Evolutionary conservation across 2,797 vertebrate genomes (phyloP).

Genomic region (Anomalospiza imberbis): DNA sequence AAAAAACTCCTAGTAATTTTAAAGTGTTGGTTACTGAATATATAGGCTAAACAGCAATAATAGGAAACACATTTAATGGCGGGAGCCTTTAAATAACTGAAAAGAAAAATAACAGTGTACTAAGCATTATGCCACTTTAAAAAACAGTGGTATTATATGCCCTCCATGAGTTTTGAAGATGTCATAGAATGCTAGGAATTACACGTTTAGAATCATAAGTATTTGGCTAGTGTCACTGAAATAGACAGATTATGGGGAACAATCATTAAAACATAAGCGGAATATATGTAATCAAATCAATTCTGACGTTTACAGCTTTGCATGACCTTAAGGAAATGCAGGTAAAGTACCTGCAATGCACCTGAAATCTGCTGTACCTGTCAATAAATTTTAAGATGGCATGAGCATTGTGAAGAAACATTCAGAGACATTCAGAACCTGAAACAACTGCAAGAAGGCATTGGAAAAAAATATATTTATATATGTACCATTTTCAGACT

Average conservation of each 20-base stretch:
- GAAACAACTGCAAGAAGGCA: not conserved
- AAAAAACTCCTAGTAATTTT: not conserved
- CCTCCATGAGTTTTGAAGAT: not conserved
- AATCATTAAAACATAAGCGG: not conserved
- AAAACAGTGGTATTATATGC: not conserved
- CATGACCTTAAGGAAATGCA: not conserved
- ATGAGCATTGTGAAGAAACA: constrained; percentile 6
- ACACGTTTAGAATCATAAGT: not conserved
- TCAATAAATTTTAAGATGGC: not conserved
- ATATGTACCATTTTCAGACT: not conserved
- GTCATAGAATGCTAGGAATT: not conserved
- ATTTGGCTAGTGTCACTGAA: not conserved
- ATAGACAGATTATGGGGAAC: not conserved
- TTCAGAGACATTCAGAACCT: not conserved
- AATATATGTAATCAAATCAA: not conserved
- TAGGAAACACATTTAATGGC: not conserved
- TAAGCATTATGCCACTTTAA: not conserved
- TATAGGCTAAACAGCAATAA: not conserved
- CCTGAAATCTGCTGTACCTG: not conserved
- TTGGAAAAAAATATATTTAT: not conserved
- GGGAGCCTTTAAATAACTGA: not conserved
- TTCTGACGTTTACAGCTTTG: not conserved
- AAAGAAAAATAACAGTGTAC: not conserved
- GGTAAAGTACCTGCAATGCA: constrained; percentile 14
- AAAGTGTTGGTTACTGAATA: not conserved